A percentile compares a stretch with the other conserved stretches of the same genome.
These are phyloP conservation scores for Istiophorus platypterus DNA, from an alignment of 2,113 vertebrate genomes.

Conservation along the genomic window DNA sequence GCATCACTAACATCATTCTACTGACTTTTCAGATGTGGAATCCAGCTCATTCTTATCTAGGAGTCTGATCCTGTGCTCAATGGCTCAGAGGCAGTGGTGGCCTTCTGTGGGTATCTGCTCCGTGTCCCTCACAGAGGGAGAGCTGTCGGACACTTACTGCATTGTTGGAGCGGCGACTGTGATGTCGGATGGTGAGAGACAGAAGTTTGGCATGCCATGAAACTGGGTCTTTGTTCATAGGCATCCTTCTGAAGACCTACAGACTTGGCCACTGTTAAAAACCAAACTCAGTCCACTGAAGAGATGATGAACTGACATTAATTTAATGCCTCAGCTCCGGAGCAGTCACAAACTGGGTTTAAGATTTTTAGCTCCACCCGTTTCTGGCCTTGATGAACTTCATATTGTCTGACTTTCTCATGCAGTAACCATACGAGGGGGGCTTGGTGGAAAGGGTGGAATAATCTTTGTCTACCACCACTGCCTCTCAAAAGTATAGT, in stretches of 20 bases:
- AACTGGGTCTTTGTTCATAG: slow-evolving; percentile 44
- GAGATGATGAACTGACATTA: slow-evolving; percentile 34
- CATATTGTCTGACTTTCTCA: slow-evolving; percentile 19
- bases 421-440: slow-evolving; percentile 1
- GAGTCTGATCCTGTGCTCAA: slow-evolving; percentile 46
- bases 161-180: slow-evolving; percentile 54
- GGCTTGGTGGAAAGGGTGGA: slow-evolving; percentile 20
- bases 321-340: slow-evolving; percentile 8
- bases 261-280: slow-evolving; percentile 17
- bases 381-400: not conserved
- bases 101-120: slow-evolving; percentile 54
- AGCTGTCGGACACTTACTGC: slow-evolving; percentile 37
- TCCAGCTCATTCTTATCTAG: slow-evolving; percentile 54
- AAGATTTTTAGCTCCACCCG: slow-evolving; percentile 14
- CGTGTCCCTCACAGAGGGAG: slow-evolving; percentile 29
- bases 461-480: not conserved
- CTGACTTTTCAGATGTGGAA: slow-evolving; percentile 46
- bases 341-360: slow-evolving; percentile 5
- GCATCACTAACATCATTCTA: slow-evolving; percentile 25
- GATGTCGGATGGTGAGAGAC: slow-evolving; percentile 28
- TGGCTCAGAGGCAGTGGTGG: slow-evolving; percentile 41
- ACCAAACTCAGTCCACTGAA: slow-evolving; percentile 7
- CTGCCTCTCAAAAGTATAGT: not conserved
- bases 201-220: slow-evolving; percentile 36
- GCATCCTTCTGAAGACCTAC: slow-evolving; percentile 37